Percentiles rank a stretch among this genome's conserved stretches.
These are phyloP conservation scores for Oikopleura vanhoeffeni DNA, from an alignment of 23 tunicate genomes.

Conservation along the genomic window DNA sequence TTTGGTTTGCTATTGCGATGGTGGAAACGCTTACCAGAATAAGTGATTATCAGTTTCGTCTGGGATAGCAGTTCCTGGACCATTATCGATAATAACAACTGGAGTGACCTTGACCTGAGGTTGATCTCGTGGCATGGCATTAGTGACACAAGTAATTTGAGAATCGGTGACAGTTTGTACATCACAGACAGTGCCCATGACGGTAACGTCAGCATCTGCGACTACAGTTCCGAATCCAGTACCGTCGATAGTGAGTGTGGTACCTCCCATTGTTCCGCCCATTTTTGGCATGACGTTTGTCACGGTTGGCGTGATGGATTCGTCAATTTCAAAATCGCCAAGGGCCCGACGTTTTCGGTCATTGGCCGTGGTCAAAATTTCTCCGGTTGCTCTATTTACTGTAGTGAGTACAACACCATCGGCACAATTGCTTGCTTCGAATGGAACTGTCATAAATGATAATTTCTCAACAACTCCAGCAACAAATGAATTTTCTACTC, in stretches of 20 bases:
- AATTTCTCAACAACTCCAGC: neutral
- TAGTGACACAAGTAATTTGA: slow-evolving; percentile 35
- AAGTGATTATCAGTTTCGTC: no score
- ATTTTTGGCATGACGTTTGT: neutral
- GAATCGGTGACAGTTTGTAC: slow-evolving; percentile 20
- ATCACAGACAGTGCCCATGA: slow-evolving; percentile 41
- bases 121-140: neutral
- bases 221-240: neutral
- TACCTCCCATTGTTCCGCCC: slow-evolving; percentile 12
- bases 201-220: slow-evolving; percentile 18
- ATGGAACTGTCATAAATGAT: neutral
- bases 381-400: neutral
- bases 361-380: neutral
- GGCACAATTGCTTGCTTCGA: neutral
- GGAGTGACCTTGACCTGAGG: neutral
- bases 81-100: neutral
- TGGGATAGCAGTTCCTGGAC: neutral
- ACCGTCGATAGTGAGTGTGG: neutral
- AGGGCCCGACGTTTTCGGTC: neutral
- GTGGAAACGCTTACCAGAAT: no score
- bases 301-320: neutral
- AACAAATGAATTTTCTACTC: no score
- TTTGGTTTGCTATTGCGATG: no score
- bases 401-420: neutral
- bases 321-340: neutral